Conservation (phyloP, 2,888 invertebrate species). For the Cosmorhoe ocellata region DNA sequence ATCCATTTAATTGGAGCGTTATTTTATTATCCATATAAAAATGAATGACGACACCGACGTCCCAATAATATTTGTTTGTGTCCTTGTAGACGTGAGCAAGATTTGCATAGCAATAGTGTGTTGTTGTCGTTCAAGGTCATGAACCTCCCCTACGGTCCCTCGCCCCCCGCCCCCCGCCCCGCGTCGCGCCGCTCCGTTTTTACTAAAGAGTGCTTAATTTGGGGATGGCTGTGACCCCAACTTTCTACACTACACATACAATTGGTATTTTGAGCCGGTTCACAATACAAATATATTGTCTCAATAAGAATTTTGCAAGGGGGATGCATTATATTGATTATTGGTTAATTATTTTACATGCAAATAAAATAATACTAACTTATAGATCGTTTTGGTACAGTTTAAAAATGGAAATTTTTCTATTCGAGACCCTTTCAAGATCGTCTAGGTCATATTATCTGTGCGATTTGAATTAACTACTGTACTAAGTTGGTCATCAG, state of each 20-base stretch:
- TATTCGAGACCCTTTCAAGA: no score
- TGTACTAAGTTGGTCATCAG: no score
- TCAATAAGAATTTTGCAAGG: no score
- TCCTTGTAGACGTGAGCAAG: conserved; percentile 29
- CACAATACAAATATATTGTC: not conserved
- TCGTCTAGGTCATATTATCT: no score
- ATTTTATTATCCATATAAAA: conserved; percentile 1
- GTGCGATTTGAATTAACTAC: no score
- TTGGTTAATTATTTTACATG: no score
- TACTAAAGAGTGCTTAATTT: conserved; percentile 12
- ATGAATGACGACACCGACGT: conserved; percentile 2
- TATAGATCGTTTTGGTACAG: no score
- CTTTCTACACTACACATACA: not conserved
- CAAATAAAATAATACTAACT: no score
- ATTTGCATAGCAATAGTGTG: conserved; percentile 30
- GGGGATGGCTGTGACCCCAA: conserved; percentile 8
- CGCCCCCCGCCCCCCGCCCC: not conserved
- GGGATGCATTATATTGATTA: no score
- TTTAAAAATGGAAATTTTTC: no score
- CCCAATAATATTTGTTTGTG: conserved; percentile 6
- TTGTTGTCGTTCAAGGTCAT: conserved; percentile 28
- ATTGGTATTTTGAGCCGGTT: not conserved
- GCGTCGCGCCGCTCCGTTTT: not conserved
- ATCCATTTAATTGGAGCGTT: not conserved
- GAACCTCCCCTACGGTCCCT: conserved; percentile 1